These are phyloP conservation scores for Archegozetes longisetosus DNA, from an alignment of 1,140 invertebrate species.

Conservation along the genomic window DNA sequence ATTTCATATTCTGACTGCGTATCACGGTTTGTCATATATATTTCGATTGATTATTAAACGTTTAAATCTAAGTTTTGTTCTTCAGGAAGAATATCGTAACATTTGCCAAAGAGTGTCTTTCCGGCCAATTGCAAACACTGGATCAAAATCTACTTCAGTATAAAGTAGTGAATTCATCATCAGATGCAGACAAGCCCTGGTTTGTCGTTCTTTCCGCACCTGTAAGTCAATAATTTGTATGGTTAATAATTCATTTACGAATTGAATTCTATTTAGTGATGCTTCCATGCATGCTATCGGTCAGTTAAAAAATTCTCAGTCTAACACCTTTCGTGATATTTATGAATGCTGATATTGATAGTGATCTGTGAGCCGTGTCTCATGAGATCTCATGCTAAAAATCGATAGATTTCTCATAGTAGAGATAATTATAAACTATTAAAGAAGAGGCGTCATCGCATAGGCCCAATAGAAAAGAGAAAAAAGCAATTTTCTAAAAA, in stretches of 20 bases:
- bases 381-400: too few species aligned
- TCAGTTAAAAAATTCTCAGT: too few species aligned
- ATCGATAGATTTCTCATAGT: too few species aligned
- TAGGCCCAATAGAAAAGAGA: too few species aligned
- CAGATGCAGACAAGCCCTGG: slow-evolving; percentile 35
- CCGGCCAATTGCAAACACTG: slow-evolving; percentile 42
- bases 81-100: slow-evolving; percentile 42
- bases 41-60: neutral
- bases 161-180: slow-evolving; percentile 20
- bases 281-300: slow-evolving; percentile 72
- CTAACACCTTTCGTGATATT: too few species aligned
- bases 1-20: too few species aligned
- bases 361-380: too few species aligned
- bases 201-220: slow-evolving; percentile 65
- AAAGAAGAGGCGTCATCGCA: too few species aligned
- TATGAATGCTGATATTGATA: too few species aligned
- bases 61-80: slow-evolving; percentile 8
- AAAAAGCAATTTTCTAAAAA: too few species aligned
- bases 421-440: too few species aligned
- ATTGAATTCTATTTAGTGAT: slow-evolving; percentile 37
- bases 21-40: slow-evolving; percentile 36
- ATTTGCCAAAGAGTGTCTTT: slow-evolving; percentile 48
- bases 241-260: slow-evolving; percentile 9
- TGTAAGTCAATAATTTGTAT: slow-evolving; percentile 25
- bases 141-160: slow-evolving; percentile 38